Evolutionary conservation across 1,140 invertebrate species (phyloP).

Genomic region (Antheraea pernyi): DNA sequence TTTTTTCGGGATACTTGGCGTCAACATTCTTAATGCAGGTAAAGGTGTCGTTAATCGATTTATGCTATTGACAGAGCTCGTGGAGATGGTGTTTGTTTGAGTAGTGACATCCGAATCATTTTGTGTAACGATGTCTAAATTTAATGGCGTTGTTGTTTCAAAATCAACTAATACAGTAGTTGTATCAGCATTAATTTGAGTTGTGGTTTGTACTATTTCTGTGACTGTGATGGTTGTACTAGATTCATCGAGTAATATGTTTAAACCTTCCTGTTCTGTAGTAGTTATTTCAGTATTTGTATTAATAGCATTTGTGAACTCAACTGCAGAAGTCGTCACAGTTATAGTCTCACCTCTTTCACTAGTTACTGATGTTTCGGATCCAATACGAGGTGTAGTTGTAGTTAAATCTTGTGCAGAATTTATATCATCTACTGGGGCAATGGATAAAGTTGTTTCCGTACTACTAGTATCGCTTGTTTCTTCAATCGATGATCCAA

Average conservation of each 20-base stretch:
- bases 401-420: not conserved
- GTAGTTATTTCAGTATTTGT: conserved; percentile 37
- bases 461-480: conserved; percentile 13
- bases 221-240: conserved; percentile 33
- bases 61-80: conserved; percentile 24
- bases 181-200: conserved; percentile 36
- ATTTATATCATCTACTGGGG: conserved; percentile 8
- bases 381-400: conserved; percentile 28
- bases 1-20: conserved; percentile 75
- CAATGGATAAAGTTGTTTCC: not conserved
- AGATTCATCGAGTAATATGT: conserved; percentile 28
- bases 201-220: conserved; percentile 34
- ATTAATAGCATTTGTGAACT: conserved; percentile 28
- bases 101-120: conserved; percentile 32
- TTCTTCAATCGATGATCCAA: not conserved
- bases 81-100: conserved; percentile 11
- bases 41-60: conserved; percentile 38
- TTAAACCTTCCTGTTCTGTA: conserved; percentile 38
- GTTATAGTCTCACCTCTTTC: conserved; percentile 16
- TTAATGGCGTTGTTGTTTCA: conserved; percentile 43
- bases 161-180: conserved; percentile 32
- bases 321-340: conserved; percentile 4
- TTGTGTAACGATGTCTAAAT: conserved; percentile 43
- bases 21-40: conserved; percentile 37
- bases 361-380: conserved; percentile 5